Base-by-base conservation (phyloP, 2,888 invertebrate species). In the Hedychridium roseum region DNA sequence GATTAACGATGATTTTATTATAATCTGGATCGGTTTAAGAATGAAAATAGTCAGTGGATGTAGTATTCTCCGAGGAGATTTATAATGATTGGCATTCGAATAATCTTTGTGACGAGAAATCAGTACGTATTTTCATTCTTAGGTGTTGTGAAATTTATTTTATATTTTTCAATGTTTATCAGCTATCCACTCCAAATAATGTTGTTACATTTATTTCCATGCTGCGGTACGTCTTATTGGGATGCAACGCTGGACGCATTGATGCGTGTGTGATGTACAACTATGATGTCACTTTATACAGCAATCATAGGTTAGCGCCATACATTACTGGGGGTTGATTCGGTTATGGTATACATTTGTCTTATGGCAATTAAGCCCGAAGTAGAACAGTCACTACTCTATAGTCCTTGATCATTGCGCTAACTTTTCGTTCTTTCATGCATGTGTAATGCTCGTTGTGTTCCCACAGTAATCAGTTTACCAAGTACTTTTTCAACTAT, bases 301-400 rank as follows among this genome's bases (percentile, higher is more conserved):
- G 78, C 78, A 60, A 73, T 78, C 71, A 78, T 78, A 78, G 78
- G 78, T 78, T 76, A 78, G 78, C 74, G 71, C 60, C 66, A 71
- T 61, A 70, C 63, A 71, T 72, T 76, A 71, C 63, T 66, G 64
- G 64, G 70, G 68, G 65, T 63, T 68, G 65, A 68, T 60, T 66
- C 66, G 70, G 71, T 69, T 73, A 64, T 67, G 69, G 69, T 71
- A 71, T 60, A 65, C 56, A 60, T 60, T 57, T 66, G 50, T 43
- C 37, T 49, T 57, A 64, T 58, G 45, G 7, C 34, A n/a, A 43
- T 36, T 48, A 14, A 60, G 47, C 42, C 54, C 52, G 23, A 56
- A 56, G 54, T 61, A 60, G 60, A 50, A 48, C 43, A 52, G 38
- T 58, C 43, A 46, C 46, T 63, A 55, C 51, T 43, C 35, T 50